Evolutionary conservation across 1,140 invertebrate genomes (phyloP).

Genomic region (Ceratoteleas bidentatus): DNA sequence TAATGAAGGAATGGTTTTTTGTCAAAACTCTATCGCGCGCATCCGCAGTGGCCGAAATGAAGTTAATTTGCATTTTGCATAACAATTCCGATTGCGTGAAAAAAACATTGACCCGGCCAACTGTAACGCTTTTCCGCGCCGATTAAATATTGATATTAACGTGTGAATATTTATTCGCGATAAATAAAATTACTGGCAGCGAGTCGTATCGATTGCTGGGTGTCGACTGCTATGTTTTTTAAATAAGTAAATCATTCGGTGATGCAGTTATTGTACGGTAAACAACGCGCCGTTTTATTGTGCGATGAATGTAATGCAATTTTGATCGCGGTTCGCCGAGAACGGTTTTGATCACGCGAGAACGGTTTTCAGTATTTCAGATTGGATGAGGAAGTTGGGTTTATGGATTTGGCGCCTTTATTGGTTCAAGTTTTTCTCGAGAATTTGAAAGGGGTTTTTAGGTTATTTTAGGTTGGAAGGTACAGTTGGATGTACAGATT

Average conservation of each 20-base stretch:
- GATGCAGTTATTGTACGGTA: slow-evolving; percentile 3
- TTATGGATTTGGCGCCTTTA: too few species aligned
- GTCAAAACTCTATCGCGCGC: slow-evolving; percentile 22
- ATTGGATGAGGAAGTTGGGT: too few species aligned
- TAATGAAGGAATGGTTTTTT: slow-evolving; percentile 22
- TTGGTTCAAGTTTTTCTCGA: too few species aligned
- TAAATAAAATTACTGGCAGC: slow-evolving; percentile 47
- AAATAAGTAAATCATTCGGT: slow-evolving; percentile 32
- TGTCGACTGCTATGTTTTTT: slow-evolving; percentile 24
- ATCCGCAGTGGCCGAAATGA: slow-evolving; percentile 23
- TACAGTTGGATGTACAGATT: not conserved
- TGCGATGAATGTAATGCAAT: not conserved
- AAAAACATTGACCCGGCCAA: slow-evolving; percentile 37
- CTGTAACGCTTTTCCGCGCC: slow-evolving; percentile 26
- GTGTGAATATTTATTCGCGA: slow-evolving; percentile 34
- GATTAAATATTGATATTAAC: slow-evolving; percentile 52
- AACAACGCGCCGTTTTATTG: slow-evolving; percentile 10
- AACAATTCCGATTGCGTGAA: slow-evolving; percentile 15
- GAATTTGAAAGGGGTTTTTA: too few species aligned
- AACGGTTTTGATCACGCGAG: too few species aligned
- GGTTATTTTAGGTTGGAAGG: too few species aligned
- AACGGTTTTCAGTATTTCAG: too few species aligned
- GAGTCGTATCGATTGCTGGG: slow-evolving; percentile 28
- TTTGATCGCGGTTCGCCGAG: too few species aligned
- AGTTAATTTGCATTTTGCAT: slow-evolving; percentile 40